Conservation (phyloP, 2,113 vertebrate genomes). For the Piprites chloris region DNA sequence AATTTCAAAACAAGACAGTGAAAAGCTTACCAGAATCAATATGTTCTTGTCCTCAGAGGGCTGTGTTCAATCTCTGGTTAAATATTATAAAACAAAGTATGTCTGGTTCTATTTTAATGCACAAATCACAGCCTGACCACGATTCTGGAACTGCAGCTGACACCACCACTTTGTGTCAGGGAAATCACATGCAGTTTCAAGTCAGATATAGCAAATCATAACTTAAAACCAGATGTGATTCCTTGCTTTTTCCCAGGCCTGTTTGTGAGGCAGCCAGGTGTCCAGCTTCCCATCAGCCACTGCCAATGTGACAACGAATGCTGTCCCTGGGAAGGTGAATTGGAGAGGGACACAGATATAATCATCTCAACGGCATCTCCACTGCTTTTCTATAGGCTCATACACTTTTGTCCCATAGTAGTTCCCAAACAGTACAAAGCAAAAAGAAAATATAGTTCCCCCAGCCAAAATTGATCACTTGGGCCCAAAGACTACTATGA, state of each 20-base stretch:
- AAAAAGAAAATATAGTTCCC: neutral
- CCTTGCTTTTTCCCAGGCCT: neutral
- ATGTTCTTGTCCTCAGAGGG: neutral
- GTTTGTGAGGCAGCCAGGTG: neutral
- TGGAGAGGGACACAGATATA: neutral
- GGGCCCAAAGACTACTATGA: neutral
- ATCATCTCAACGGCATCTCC: neutral
- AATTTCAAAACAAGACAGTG: conserved; percentile 5
- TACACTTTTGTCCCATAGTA: neutral
- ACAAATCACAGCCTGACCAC: neutral
- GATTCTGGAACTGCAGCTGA: neutral
- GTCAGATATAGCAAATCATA: neutral
- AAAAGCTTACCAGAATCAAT: conserved; percentile 34
- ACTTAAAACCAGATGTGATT: neutral
- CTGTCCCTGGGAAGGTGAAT: neutral
- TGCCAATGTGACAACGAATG: neutral
- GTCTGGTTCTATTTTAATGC: neutral
- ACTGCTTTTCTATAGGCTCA: neutral
- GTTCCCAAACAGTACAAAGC: neutral
- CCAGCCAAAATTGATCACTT: neutral
- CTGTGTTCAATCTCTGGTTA: neutral
- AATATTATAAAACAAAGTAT: neutral
- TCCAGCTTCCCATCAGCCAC: neutral
- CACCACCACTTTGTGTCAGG: neutral
- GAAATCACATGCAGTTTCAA: neutral